phyloP scores from a whole-genome alignment of 2,797 vertebrate species.

The Eidolon dupreanum region DNA sequence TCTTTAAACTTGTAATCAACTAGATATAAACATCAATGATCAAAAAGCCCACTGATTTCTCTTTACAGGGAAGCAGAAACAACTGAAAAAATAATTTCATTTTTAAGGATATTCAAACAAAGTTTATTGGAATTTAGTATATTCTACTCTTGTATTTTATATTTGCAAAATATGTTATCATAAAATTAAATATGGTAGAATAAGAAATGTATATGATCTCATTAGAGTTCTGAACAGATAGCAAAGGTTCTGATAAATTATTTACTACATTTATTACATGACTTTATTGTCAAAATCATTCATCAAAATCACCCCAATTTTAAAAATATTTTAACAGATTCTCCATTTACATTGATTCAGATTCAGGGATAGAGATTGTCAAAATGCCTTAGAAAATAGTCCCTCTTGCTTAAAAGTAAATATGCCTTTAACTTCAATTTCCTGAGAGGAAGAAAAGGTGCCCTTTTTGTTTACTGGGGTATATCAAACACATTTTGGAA shows the following conservation, averaged over 20 bases:
- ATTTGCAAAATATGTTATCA: neutral
- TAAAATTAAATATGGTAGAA: neutral
- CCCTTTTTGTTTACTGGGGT: neutral
- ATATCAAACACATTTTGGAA: neutral
- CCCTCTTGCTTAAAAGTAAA: conserved; percentile 3
- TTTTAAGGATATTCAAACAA: neutral
- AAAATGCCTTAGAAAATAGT: neutral
- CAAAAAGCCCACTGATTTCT: neutral
- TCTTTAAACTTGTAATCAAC: neutral
- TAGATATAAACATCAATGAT: neutral
- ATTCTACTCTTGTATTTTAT: neutral
- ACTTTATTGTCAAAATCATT: neutral
- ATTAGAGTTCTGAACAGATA: neutral
- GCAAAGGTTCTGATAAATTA: neutral
- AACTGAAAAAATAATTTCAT: neutral
- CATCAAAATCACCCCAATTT: neutral
- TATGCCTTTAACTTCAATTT: neutral
- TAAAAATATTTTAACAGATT: neutral
- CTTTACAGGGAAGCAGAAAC: neutral
- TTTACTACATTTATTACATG: neutral
- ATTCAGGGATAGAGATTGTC: neutral
- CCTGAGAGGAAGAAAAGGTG: neutral
- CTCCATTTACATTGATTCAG: neutral
- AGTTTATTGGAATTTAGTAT: neutral
- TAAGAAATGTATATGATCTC: neutral